Conservation (phyloP, 1,140 invertebrate genomes). For the Heliconius himera region DNA sequence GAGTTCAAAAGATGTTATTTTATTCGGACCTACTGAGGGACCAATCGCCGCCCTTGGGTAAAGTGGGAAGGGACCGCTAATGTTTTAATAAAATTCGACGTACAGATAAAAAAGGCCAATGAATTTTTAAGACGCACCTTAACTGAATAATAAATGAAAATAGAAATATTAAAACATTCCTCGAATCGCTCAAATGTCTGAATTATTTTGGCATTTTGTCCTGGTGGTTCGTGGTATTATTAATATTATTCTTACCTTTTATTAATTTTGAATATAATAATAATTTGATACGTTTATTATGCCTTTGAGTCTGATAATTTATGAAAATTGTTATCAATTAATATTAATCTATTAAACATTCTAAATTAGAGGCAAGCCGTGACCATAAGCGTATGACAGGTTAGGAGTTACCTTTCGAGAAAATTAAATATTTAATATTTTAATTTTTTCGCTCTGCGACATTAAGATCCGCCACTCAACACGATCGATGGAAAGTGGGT, state of each 20-base stretch:
- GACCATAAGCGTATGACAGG: no score
- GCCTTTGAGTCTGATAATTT: background rate
- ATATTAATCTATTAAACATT: background rate
- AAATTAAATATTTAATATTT: no score
- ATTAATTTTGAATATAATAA: background rate
- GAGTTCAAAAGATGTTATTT: background rate
- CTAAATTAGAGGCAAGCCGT: no score
- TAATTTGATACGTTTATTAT: background rate
- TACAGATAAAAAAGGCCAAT: slow-evolving; percentile 16
- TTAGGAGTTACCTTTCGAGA: no score
- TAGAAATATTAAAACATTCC: slow-evolving; percentile 30
- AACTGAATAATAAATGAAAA: slow-evolving; percentile 31
- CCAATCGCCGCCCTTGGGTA: background rate
- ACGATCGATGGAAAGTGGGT: no score
- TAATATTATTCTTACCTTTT: background rate
- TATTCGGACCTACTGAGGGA: background rate
- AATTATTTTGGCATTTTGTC: slow-evolving; percentile 1
- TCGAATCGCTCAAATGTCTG: slow-evolving; percentile 21
- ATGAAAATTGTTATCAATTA: background rate
- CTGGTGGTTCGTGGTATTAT: background rate
- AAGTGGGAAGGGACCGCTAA: background rate
- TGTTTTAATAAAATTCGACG: slow-evolving; percentile 22
- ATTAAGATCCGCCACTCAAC: no score
- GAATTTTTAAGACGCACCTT: slow-evolving; percentile 28
- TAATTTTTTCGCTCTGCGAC: no score